Evolutionary conservation across 2,888 invertebrate genomes (phyloP).

Genomic region (Adelognathus sp.): DNA sequence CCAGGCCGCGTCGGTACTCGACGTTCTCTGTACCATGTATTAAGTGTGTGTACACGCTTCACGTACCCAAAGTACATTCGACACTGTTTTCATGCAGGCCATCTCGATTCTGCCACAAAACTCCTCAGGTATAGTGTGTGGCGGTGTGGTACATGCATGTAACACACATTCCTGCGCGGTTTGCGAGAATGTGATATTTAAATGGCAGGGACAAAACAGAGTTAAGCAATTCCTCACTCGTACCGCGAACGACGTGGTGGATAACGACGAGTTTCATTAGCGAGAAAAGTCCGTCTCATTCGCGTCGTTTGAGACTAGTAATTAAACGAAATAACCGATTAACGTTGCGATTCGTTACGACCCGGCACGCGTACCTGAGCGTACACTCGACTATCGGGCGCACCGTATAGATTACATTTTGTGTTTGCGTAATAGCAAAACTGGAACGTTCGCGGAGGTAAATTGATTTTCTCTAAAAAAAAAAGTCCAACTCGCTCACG

Average conservation of each 20-base stretch:
- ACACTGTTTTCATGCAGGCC: slow-evolving; percentile 47
- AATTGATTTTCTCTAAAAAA: neutral
- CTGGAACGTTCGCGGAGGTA: neutral
- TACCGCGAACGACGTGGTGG: slow-evolving; percentile 28
- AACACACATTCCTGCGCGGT: slow-evolving; percentile 23
- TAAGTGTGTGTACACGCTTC: neutral
- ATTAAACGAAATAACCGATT: slow-evolving; percentile 37
- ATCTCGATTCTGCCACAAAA: slow-evolving; percentile 7
- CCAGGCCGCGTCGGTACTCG: slow-evolving; percentile 9
- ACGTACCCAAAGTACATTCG: slow-evolving; percentile 17
- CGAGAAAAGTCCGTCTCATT: neutral
- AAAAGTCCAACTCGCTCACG: neutral
- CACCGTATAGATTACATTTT: neutral
- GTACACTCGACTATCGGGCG: neutral
- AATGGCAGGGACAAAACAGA: slow-evolving; percentile 47
- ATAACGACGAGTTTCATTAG: slow-evolving; percentile 9
- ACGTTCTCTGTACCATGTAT: neutral
- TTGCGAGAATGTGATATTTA: slow-evolving; percentile 47
- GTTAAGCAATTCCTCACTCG: slow-evolving; percentile 28
- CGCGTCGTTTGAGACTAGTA: slow-evolving; percentile 18
- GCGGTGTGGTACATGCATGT: neutral
- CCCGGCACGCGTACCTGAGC: neutral
- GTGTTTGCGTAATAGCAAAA: slow-evolving; percentile 13
- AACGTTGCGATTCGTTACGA: slow-evolving; percentile 21
- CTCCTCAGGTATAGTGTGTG: neutral